These are phyloP conservation scores for Panagrolaimus sp. DNA, from an alignment of 1,140 invertebrate genomes.

Conservation along the genomic window DNA sequence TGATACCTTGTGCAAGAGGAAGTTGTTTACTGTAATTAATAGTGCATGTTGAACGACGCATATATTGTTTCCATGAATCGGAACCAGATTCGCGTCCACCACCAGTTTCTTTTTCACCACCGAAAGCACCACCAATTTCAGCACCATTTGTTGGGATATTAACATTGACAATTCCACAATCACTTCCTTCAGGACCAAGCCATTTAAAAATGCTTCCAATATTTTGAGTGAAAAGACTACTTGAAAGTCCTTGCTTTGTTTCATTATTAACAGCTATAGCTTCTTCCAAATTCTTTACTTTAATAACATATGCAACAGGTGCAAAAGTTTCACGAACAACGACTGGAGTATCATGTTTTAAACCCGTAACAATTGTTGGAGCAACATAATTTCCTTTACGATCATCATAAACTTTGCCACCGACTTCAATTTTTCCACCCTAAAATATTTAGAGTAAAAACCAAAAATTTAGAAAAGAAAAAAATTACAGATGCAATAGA, in stretches of 20 bases:
- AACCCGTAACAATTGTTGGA: slow-evolving; percentile 83
- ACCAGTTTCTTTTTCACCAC: slow-evolving; percentile 73
- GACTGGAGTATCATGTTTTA: slow-evolving; percentile 73
- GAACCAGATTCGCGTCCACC: slow-evolving; percentile 93
- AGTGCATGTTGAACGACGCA: slow-evolving; percentile 67
- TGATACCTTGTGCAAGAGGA: slow-evolving; percentile 93
- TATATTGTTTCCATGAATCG: slow-evolving; percentile 93
- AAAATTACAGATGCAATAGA: slow-evolving; percentile 60
- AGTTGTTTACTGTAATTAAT: slow-evolving; percentile 89
- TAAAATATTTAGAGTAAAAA: slow-evolving; percentile 20
- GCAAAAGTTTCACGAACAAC: slow-evolving; percentile 91
- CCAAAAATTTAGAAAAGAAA: slow-evolving; percentile 13
- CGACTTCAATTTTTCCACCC: slow-evolving; percentile 74
- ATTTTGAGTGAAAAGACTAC: slow-evolving; percentile 86
- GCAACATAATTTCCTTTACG: slow-evolving; percentile 83
- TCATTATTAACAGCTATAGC: slow-evolving; percentile 87
- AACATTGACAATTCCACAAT: slow-evolving; percentile 96
- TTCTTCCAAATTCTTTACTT: slow-evolving; percentile 69
- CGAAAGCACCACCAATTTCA: slow-evolving; percentile 97
- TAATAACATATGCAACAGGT: slow-evolving; percentile 90
- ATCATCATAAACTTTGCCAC: slow-evolving; percentile 71
- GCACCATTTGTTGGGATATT: slow-evolving; percentile 98
- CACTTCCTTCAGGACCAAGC: slow-evolving; percentile 84
- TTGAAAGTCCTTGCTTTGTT: slow-evolving; percentile 89
- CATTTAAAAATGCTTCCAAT: slow-evolving; percentile 78